Conservation (phyloP, 2,797 vertebrate genomes). For the Peromyscus melanophrys region DNA sequence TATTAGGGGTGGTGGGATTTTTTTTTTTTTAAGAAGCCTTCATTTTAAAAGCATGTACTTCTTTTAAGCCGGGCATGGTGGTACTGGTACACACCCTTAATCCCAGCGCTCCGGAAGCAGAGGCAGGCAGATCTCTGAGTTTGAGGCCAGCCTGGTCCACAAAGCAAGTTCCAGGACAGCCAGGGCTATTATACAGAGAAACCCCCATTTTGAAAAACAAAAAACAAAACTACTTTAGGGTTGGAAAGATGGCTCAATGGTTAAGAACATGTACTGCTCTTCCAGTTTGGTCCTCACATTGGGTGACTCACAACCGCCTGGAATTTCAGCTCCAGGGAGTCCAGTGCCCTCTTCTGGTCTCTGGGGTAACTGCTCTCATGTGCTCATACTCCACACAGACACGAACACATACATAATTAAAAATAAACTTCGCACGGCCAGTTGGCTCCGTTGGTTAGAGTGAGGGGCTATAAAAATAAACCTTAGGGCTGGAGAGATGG, state of each 20-base stretch:
- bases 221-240: background rate
- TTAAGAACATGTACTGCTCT: background rate
- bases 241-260: background rate
- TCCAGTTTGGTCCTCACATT: background rate
- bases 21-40: background rate
- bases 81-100: background rate
- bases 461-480: background rate
- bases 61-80: background rate
- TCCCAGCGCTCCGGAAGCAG: background rate
- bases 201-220: background rate
- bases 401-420: background rate
- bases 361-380: background rate
- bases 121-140: background rate
- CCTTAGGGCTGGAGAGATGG: too few species aligned
- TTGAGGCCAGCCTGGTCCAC: background rate
- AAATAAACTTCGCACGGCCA: background rate
- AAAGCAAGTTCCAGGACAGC: background rate
- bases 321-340: background rate
- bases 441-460: background rate
- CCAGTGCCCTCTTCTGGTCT: background rate
- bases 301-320: background rate
- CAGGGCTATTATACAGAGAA: background rate
- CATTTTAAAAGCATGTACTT: constrained; percentile 35
- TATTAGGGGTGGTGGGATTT: background rate
- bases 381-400: background rate